Conservation (phyloP, 2,113 vertebrate species). For the Malaclemys terrapin region DNA sequence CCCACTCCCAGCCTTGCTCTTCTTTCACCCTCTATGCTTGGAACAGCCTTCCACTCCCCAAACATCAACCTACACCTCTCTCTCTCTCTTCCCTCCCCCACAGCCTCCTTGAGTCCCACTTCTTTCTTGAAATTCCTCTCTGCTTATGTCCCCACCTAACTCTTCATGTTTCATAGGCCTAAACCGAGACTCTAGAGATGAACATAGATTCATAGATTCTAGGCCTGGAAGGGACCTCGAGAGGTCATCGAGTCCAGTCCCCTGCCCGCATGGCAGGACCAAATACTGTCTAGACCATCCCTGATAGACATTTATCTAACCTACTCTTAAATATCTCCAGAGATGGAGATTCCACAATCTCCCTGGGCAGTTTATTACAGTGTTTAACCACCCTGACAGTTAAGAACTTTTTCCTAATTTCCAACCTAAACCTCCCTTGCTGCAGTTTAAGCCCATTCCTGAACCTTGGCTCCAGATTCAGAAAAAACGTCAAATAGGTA, state of each 20-base stretch:
- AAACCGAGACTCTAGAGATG: slow-evolving; percentile 22
- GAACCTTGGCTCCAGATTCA: background rate
- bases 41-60: slow-evolving; percentile 70
- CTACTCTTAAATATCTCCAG: too few species aligned
- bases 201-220: background rate
- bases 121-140: slow-evolving; percentile 18
- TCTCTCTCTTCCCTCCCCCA: slow-evolving; percentile 6
- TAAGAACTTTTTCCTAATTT: too few species aligned
- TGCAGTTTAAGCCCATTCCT: background rate
- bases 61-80: slow-evolving; percentile 51
- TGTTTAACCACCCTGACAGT: too few species aligned
- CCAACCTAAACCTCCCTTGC: too few species aligned
- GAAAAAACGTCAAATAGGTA: slow-evolving; percentile 14
- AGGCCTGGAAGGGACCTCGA: too few species aligned
- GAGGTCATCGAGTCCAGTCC: too few species aligned
- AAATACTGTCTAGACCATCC: too few species aligned
- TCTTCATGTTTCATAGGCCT: slow-evolving; percentile 31
- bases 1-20: slow-evolving; percentile 69
- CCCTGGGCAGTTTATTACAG: too few species aligned
- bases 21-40: slow-evolving; percentile 64
- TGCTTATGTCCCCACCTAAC: background rate
- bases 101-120: background rate
- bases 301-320: too few species aligned
- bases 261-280: too few species aligned
- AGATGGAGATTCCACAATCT: too few species aligned